Evolutionary conservation across 2,113 vertebrate species (phyloP), one percentile per base, ranked within the genome.

Genomic region (Pedetes capensis): DNA sequence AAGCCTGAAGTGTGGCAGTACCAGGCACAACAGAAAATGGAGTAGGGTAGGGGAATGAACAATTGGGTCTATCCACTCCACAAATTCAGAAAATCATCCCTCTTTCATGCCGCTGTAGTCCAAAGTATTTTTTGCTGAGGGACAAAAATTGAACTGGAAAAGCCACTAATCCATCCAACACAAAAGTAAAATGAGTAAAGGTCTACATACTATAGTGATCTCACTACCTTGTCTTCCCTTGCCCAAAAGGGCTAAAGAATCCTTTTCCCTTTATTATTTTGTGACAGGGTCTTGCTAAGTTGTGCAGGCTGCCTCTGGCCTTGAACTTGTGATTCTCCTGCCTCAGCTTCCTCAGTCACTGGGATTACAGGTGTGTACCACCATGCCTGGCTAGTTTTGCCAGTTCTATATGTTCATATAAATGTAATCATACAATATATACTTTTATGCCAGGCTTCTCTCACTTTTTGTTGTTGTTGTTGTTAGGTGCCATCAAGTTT

Each of bases 161-260:
- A 95, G 47, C 27, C 81, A n/a, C n/a, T n/a, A n/a, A n/a, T n/a
- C n/a, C n/a, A n/a, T n/a, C 37, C 37, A 80, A 75, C 4, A 10
- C 27, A 83, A 57, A 82, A 12, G 25, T 37, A 75, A 66, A 84
- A 0, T 89, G 32, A 96, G 34, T 63, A 69, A 37, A 92, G 16
- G 37, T 57, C 53, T 86, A 92, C 14, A 89, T 39, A 75, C 37
- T 75, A 25, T 75, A 89, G 25, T 39, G 53, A 88, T 13, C 13
- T 22, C n/a, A 92, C 22, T 13, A 81, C 37, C 29, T 5, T 22
- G 20, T 29, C n/a, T 79, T 44, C 57, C 47, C 68, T 16, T 66
- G 13, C 47, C n/a, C 23, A 91, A 34, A 95, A 95, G 53, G 66
- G 71, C 76, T 86, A 82, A 82, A 59, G 63, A 92, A 92, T 89